Evolutionary conservation across 1,140 invertebrate genomes (phyloP).

Genomic region (Caerostris extrusa): DNA sequence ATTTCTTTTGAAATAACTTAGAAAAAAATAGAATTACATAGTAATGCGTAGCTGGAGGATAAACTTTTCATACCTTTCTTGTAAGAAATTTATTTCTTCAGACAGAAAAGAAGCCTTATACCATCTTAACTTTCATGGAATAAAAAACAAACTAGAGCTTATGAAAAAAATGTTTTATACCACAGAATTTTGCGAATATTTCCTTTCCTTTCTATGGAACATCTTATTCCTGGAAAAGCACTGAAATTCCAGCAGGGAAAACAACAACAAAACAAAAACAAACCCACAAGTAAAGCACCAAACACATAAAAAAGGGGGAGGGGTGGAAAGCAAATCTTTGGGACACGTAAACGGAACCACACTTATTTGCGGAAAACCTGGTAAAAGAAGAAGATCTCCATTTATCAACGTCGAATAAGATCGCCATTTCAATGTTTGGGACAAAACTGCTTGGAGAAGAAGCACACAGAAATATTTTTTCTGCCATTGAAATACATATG

Average conservation of each 20-base stretch:
- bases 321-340: constrained; percentile 31
- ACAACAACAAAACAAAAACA: not conserved
- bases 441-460: not conserved
- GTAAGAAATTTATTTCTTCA: too few species aligned
- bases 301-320: not conserved
- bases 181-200: not conserved
- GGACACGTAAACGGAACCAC: constrained; percentile 52
- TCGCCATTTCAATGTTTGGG: constrained; percentile 31
- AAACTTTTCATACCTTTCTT: too few species aligned
- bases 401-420: constrained; percentile 58
- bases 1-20: too few species aligned
- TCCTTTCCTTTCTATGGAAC: not conserved
- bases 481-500: constrained; percentile 8
- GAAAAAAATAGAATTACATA: too few species aligned
- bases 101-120: too few species aligned
- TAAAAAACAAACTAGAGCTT: too few species aligned
- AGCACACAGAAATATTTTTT: constrained; percentile 24
- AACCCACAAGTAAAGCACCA: not conserved
- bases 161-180: too few species aligned
- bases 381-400: constrained; percentile 11
- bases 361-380: not conserved
- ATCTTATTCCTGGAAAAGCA: not conserved
- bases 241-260: not conserved
- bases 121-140: too few species aligned
- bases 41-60: too few species aligned